These are phyloP conservation scores for Formica aserva DNA, from an alignment of 2,888 invertebrate species.

Conservation along the genomic window DNA sequence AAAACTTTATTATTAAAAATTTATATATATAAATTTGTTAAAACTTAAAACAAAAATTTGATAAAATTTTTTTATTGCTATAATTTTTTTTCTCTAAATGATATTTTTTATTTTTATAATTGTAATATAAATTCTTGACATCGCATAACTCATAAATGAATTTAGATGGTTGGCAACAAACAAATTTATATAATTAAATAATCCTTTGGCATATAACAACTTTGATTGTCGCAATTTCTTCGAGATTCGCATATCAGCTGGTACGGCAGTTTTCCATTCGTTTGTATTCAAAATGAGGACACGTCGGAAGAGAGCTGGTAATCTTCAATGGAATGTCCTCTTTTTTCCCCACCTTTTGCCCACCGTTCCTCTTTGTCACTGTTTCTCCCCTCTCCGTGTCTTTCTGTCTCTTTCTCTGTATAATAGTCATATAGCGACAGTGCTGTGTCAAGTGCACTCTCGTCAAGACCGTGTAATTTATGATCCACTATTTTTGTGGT, in stretches of 20 bases:
- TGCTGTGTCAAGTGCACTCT: constrained; percentile 78
- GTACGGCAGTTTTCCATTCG: constrained; percentile 67
- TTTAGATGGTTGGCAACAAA: not conserved
- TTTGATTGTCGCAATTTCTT: constrained; percentile 31
- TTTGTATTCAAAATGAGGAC: constrained; percentile 74
- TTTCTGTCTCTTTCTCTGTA: constrained; percentile 11
- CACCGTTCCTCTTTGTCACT: constrained; percentile 6
- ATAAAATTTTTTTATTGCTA: not conserved
- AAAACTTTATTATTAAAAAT: not conserved
- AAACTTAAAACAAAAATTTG: not conserved
- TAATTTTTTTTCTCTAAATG: not conserved
- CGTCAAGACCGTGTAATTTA: constrained; percentile 74
- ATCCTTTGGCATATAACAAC: not conserved
- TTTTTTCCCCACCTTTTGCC: constrained; percentile 28
- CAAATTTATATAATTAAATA: not conserved
- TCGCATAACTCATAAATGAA: not conserved
- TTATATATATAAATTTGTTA: not conserved
- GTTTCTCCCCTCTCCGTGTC: constrained; percentile 14
- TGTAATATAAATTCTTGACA: constrained; percentile 1
- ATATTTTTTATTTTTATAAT: not conserved
- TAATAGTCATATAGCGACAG: constrained; percentile 61
- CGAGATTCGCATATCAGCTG: constrained; percentile 41
- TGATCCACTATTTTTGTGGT: constrained; percentile 76
- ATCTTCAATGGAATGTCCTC: constrained; percentile 71
- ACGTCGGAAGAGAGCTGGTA: constrained; percentile 68